Base-by-base conservation (phyloP, 1,140 invertebrate species). In the Chymomyza costata region DNA sequence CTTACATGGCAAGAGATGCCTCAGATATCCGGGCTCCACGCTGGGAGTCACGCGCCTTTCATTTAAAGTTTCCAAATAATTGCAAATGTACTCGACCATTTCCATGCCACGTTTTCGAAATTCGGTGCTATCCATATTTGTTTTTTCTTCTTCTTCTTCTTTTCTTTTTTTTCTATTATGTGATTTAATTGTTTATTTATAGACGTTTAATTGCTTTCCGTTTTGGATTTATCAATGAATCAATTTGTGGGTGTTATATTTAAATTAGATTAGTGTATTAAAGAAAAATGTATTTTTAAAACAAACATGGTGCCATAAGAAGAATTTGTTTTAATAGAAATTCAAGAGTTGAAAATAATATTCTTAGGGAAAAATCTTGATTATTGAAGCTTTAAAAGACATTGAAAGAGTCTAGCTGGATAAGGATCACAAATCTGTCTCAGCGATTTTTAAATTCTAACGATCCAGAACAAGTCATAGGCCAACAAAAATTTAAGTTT, bases 41-140 rank as follows among this genome's bases (percentile, higher is more conserved):
- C 90, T 91, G 0, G 97, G 95, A 1, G 95, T 97, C 0, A 98
- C 97, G 31, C 95, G 88, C 13, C 95, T 87, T 35, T 91, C 89
- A 15, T 89, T 86, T 45, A 99, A 91, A 21, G 93, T 97, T 50
- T 93, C 95, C 89, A 97, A 89, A 85, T 99, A 99, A 50, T 96
- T 91, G 84, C 95, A 96, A 53, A 99, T 98, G 85, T 98, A 99
- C 81, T 99, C 97, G 14, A 99, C 93, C 95, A 99, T 98, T 86
- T 98, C 95, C 85, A 94, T 95, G 8, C 97, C 97, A 34, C 93
- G 89, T 60, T 90, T 87, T 19, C 96, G 90, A 87, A 99, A 99
- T 85, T 98, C 95, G 38, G 92, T 88, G 32, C 92, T 90, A 84
- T 98, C 93, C 96, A 99, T 98, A 34, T 50, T 45, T 39, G 13